Evolutionary conservation across 1,140 invertebrate genomes (phyloP).

Genomic region (Cydia strobilella): DNA sequence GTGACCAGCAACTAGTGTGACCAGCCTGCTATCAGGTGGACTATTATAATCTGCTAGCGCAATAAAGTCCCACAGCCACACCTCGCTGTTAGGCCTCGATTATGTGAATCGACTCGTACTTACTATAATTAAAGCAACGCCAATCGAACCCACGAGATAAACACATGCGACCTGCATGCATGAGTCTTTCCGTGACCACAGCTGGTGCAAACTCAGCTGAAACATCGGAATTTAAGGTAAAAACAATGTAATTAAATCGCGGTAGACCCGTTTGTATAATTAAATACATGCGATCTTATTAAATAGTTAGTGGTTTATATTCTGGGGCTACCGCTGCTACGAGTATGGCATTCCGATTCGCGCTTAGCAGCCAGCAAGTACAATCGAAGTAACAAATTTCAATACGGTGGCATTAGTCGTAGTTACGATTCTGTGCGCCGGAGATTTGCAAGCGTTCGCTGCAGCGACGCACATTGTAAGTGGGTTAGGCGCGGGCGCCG

Average conservation of each 20-base stretch:
- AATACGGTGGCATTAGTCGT: conserved; percentile 49
- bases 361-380: conserved; percentile 37
- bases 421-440: conserved; percentile 60
- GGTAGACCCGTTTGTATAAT: too few relatives aligned
- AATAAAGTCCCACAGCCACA: conserved; percentile 59
- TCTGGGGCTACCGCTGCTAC: conserved; percentile 17
- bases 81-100: conserved; percentile 67
- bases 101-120: conserved; percentile 49
- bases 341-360: conserved; percentile 16
- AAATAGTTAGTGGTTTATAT: conserved; percentile 23
- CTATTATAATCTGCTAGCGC: conserved; percentile 58
- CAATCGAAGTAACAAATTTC: conserved; percentile 50
- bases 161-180: conserved; percentile 37
- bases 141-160: conserved; percentile 49
- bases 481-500: conserved; percentile 68
- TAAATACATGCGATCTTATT: conserved; percentile 41
- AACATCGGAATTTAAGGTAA: too few relatives aligned
- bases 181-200: too few relatives aligned
- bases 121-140: conserved; percentile 54
- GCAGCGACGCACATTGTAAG: conserved; percentile 65
- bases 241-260: too few relatives aligned
- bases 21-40: neutral
- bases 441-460: conserved; percentile 70
- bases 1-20: conserved; percentile 28
- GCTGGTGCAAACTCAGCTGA: too few relatives aligned